Conservation (phyloP, 2,797 vertebrate species). For the Notoglanidium macrostoma region DNA sequence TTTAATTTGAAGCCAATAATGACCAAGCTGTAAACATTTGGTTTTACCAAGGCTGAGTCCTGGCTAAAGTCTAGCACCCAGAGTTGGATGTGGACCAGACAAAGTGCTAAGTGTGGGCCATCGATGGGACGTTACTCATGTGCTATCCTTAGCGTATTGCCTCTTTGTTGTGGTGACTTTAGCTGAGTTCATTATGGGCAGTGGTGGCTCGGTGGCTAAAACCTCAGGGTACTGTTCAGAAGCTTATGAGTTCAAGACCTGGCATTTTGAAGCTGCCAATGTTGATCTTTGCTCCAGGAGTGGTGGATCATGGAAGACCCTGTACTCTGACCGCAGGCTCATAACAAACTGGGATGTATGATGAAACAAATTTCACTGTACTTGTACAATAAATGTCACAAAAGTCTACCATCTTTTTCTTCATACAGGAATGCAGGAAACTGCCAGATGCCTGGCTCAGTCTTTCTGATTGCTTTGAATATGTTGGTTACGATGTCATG, state of each 20-base stretch:
- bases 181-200: background rate
- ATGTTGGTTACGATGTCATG: background rate
- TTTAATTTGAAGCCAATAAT: background rate
- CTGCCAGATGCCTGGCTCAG: background rate
- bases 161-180: background rate
- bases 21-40: background rate
- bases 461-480: background rate
- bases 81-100: background rate
- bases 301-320: background rate
- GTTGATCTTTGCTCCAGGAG: background rate
- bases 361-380: background rate
- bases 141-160: background rate
- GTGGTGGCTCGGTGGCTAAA: background rate
- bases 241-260: background rate
- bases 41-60: background rate
- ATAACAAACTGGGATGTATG: background rate
- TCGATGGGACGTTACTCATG: background rate
- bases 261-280: background rate
- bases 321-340: background rate
- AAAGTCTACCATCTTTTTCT: background rate
- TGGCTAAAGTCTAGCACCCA: background rate
- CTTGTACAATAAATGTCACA: background rate
- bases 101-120: background rate
- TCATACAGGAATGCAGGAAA: background rate
- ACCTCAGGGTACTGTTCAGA: background rate